Percentiles rank a stretch among this genome's conserved stretches.
phyloP scores from a whole-genome alignment of 2,888 invertebrate species.

The Philereme vetulata region DNA sequence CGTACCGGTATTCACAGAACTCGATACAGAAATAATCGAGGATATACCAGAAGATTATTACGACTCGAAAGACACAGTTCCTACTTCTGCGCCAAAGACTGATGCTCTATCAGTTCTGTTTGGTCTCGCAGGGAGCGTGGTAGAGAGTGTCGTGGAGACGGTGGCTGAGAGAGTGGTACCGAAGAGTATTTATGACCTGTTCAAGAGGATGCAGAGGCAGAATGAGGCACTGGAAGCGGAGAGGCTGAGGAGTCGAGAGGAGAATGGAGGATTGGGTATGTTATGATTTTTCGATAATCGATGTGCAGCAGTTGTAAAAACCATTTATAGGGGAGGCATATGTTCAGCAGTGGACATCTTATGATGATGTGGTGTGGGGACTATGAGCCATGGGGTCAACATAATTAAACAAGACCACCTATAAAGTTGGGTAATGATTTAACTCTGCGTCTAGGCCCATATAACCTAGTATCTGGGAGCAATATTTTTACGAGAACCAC shows the following conservation, averaged over 20 bases:
- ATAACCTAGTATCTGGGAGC: not conserved
- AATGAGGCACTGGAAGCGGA: constrained; percentile 75
- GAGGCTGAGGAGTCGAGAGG: constrained; percentile 73
- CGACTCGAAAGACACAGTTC: constrained; percentile 70
- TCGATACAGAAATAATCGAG: constrained; percentile 61
- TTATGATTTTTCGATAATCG: constrained; percentile 6
- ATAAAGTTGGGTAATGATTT: too few relatives aligned
- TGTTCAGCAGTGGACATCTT: too few relatives aligned
- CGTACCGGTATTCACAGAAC: constrained; percentile 66
- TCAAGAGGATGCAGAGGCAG: constrained; percentile 76
- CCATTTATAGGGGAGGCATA: too few relatives aligned
- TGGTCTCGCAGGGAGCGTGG: constrained; percentile 76
- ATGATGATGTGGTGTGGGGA: too few relatives aligned
- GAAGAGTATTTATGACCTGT: constrained; percentile 70
- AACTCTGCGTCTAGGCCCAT: too few relatives aligned
- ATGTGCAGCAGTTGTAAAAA: too few relatives aligned
- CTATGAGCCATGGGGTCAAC: too few relatives aligned
- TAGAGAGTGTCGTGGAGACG: constrained; percentile 73
- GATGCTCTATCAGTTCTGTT: constrained; percentile 75
- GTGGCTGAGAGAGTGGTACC: constrained; percentile 77
- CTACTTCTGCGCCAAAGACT: constrained; percentile 70
- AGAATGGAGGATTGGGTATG: constrained; percentile 78
- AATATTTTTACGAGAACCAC: constrained; percentile 7
- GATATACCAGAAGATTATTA: constrained; percentile 78
- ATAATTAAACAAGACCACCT: too few relatives aligned